Evolutionary conservation across 2,888 invertebrate species (phyloP).

Genomic region (Microctonus brassicae): DNA sequence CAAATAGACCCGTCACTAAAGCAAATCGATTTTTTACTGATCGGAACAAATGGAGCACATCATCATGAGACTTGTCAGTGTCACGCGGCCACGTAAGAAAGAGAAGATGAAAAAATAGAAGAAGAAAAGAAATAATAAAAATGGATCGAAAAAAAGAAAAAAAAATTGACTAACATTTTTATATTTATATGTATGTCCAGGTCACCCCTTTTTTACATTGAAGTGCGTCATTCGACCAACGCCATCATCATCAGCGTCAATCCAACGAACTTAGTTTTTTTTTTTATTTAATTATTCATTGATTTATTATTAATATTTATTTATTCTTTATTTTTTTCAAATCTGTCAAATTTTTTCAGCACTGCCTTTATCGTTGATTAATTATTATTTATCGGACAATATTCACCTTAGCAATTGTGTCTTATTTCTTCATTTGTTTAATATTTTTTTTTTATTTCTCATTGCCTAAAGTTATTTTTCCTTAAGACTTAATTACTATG

Average conservation of each 20-base stretch:
- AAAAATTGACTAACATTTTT: neutral
- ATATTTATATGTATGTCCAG: slow-evolving; percentile 51
- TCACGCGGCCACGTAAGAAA: slow-evolving; percentile 48
- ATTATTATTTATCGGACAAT: slow-evolving; percentile 48
- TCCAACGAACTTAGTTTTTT: slow-evolving; percentile 60
- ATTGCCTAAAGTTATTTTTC: slow-evolving; percentile 37
- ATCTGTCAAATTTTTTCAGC: slow-evolving; percentile 9
- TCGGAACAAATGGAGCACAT: neutral
- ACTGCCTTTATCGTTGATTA: slow-evolving; percentile 42
- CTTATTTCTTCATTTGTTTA: slow-evolving; percentile 11
- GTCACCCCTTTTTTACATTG: slow-evolving; percentile 61
- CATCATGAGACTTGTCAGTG: neutral
- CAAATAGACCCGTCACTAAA: neutral
- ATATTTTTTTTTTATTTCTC: slow-evolving; percentile 8
- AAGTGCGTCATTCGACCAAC: slow-evolving; percentile 68
- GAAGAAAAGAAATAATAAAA: slow-evolving; percentile 42
- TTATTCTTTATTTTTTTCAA: neutral
- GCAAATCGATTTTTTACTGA: slow-evolving; percentile 6
- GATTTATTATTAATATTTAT: slow-evolving; percentile 15
- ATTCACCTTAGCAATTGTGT: slow-evolving; percentile 33
- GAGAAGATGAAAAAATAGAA: slow-evolving; percentile 29
- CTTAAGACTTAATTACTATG: slow-evolving; percentile 58
- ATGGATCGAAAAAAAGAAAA: neutral
- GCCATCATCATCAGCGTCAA: slow-evolving; percentile 60
- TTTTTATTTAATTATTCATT: slow-evolving; percentile 24